These are phyloP conservation scores for Harpagoxenus sublaevis DNA, from an alignment of 2,888 invertebrate genomes.

Conservation along the genomic window DNA sequence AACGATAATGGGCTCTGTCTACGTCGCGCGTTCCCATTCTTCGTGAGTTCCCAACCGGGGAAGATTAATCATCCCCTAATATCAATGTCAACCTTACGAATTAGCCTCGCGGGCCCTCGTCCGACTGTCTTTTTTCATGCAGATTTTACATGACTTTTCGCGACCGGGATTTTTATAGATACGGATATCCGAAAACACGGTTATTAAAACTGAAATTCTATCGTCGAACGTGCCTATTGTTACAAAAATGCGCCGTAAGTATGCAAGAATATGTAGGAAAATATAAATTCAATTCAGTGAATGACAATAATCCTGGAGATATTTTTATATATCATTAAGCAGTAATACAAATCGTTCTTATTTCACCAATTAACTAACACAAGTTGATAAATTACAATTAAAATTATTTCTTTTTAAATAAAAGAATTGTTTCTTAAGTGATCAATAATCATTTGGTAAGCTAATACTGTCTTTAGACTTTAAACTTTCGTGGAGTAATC, in stretches of 20 bases:
- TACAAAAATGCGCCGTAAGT: background rate
- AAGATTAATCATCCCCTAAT: constrained; percentile 71
- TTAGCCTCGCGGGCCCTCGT: constrained; percentile 52
- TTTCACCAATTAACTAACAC: background rate
- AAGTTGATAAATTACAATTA: background rate
- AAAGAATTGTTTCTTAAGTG: background rate
- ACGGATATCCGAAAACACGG: background rate
- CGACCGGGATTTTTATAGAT: background rate
- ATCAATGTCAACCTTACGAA: constrained; percentile 65
- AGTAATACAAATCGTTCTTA: background rate
- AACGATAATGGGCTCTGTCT: constrained; percentile 9
- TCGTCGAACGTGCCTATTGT: constrained; percentile 20
- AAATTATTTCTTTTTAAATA: background rate
- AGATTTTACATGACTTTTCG: background rate
- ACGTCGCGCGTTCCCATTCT: background rate
- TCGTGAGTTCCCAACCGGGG: background rate
- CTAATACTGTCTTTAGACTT: background rate
- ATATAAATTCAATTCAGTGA: background rate
- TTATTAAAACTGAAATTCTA: constrained; percentile 28
- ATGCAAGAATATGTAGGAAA: background rate
- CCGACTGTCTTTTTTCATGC: constrained; percentile 1
- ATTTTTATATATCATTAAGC: background rate
- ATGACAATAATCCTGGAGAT: background rate
- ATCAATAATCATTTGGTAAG: background rate
- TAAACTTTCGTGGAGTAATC: background rate